These are phyloP conservation scores for Phoeniculus purpureus DNA, from an alignment of 2,797 vertebrate genomes.

Conservation along the genomic window DNA sequence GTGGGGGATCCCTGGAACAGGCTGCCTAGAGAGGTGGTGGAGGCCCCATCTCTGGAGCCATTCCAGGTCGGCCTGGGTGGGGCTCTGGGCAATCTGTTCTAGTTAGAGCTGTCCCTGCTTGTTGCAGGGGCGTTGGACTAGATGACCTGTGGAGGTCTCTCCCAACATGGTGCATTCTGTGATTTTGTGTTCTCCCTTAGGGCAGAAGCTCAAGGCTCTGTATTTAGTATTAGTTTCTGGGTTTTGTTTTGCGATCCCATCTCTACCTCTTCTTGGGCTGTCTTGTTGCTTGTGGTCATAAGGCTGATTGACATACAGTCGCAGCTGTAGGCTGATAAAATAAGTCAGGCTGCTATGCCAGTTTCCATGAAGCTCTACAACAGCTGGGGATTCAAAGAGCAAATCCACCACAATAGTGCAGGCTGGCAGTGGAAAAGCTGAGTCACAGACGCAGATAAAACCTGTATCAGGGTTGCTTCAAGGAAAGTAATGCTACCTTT, in stretches of 20 bases:
- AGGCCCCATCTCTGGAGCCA: too few relatives aligned
- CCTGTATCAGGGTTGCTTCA: not conserved
- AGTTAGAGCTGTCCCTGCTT: too few relatives aligned
- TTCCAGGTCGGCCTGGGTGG: too few relatives aligned
- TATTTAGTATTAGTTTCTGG: not conserved
- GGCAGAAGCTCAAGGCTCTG: not conserved
- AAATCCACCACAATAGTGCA: not conserved
- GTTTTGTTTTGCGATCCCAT: not conserved
- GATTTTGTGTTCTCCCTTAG: not conserved
- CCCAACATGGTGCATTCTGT: too few relatives aligned
- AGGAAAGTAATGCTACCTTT: not conserved
- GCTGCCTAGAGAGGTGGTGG: too few relatives aligned
- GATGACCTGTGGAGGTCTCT: too few relatives aligned
- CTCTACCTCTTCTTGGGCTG: not conserved
- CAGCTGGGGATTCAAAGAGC: not conserved
- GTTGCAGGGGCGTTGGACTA: too few relatives aligned
- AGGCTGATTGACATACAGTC: not conserved
- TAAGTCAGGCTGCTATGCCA: not conserved
- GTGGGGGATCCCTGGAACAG: too few relatives aligned
- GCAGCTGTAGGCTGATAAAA: not conserved
- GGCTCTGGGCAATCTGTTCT: too few relatives aligned
- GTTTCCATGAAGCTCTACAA: not conserved
- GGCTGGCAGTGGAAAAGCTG: not conserved
- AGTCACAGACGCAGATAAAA: not conserved
- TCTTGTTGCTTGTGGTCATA: not conserved